Conservation (phyloP, 1,140 invertebrate genomes). For the Rhopalosiphum maidis region DNA sequence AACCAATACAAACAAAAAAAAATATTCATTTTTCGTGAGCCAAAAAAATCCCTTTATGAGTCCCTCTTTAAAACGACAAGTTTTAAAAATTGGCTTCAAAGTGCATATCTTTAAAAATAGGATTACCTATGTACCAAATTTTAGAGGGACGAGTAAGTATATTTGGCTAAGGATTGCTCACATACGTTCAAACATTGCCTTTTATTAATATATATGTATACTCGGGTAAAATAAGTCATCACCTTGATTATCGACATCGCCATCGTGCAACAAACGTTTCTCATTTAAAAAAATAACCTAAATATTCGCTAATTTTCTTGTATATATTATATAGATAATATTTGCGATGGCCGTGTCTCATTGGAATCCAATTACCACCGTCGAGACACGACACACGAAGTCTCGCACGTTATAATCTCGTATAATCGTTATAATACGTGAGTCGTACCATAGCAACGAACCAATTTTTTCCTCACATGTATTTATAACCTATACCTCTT, state of each 20-base stretch:
- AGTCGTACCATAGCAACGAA: background rate
- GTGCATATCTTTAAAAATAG: too few relatives aligned
- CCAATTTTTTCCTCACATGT: slow-evolving; percentile 43
- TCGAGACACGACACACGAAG: background rate
- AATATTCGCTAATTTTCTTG: background rate
- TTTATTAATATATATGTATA: too few relatives aligned
- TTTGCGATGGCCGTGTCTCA: background rate
- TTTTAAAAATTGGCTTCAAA: too few relatives aligned
- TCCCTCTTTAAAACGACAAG: too few relatives aligned
- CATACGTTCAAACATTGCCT: background rate
- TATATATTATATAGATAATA: background rate
- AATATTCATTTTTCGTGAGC: too few relatives aligned
- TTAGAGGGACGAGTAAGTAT: too few relatives aligned
- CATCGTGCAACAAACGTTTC: background rate
- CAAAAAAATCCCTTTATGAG: too few relatives aligned
- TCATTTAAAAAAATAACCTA: background rate
- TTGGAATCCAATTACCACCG: slow-evolving; percentile 24
- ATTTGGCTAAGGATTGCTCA: background rate
- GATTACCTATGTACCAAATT: too few relatives aligned
- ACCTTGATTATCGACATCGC: background rate
- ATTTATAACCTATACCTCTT: background rate
- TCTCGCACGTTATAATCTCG: slow-evolving; percentile 31
- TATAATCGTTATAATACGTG: slow-evolving; percentile 36
- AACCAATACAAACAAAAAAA: too few relatives aligned
- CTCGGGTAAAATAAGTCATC: background rate